These are phyloP conservation scores for Philereme transversata DNA, from an alignment of 2,888 invertebrate species.

Conservation along the genomic window DNA sequence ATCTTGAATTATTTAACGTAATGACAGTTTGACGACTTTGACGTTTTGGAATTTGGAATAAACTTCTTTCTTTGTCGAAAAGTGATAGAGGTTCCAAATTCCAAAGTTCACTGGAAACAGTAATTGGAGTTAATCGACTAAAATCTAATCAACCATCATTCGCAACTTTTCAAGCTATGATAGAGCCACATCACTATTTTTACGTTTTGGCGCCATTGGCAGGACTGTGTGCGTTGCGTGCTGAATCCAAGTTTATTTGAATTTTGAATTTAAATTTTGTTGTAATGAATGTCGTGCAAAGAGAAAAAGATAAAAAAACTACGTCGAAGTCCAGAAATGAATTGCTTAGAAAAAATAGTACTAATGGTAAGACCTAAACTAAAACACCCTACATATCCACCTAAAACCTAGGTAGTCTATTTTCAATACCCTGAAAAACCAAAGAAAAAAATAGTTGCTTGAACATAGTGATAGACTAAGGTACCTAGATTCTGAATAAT, in stretches of 20 bases:
- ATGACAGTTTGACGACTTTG: neutral
- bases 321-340: constrained; percentile 53
- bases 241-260: too few species aligned
- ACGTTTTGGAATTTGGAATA: neutral
- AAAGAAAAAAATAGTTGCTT: too few species aligned
- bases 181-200: neutral
- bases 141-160: neutral
- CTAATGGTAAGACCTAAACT: constrained; percentile 50
- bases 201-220: constrained; percentile 14
- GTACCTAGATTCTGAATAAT: too few species aligned
- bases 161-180: neutral
- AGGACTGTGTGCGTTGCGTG: neutral
- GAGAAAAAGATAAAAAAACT: constrained; percentile 53
- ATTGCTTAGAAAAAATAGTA: constrained; percentile 62
- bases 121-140: neutral
- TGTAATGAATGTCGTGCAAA: constrained; percentile 70
- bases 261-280: too few species aligned
- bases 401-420: too few species aligned
- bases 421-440: too few species aligned
- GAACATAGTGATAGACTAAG: too few species aligned
- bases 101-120: neutral
- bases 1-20: neutral
- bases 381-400: too few species aligned
- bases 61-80: neutral
- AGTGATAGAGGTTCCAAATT: neutral